Base-by-base conservation (phyloP, 2,888 invertebrate genomes). In the Carabus problematicus region DNA sequence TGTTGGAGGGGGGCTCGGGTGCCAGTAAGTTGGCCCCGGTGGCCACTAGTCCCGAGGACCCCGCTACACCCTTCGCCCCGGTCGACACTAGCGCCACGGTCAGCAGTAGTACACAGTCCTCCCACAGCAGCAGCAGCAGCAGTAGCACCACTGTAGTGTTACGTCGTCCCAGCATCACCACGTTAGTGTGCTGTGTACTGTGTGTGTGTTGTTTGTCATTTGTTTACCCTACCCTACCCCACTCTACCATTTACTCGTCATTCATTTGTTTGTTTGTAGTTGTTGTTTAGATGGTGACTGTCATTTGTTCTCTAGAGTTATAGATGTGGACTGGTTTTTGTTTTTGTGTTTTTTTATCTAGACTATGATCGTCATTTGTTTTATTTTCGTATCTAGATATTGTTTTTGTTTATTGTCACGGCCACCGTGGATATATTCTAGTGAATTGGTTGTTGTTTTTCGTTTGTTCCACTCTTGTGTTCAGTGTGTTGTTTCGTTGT, bases 91-190 rank as follows among this genome's bases (percentile, higher is more conserved):
- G 3, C 29, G 6, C 29, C 29, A 29, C 6, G 3, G 29, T 29
- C 29, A 6, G 29, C 29, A 29, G 6, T 29, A 29, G 6, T 6
- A 29, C 29, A 29, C 29, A 29, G 29, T 29, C 29, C 2, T 29
- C 29, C 29, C 2, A 3, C 29, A 29, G 2, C 29, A 6, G 2
- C 29, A 6, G 2, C 73, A 42, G 40, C 70, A 71, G 62, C 71
- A 71, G 71, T 70, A 59, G 60, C 56, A 41, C 54, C 66, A 49
- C 79, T 78, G 75, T 52, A 9, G 79, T 75, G 72, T 74, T 82
- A 76, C 83, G 84, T 74, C 83, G 85, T 77, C 84, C 85, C 82
- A 85, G 85, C 83, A 81, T 84, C 79, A 84, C 84, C 81, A 83
- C 84, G 85, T 85, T 84, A 84, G 85, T 85, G 79, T 77, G 78